phyloP scores from a whole-genome alignment of 1,140 invertebrate species.

The Diabrotica virgifera region DNA sequence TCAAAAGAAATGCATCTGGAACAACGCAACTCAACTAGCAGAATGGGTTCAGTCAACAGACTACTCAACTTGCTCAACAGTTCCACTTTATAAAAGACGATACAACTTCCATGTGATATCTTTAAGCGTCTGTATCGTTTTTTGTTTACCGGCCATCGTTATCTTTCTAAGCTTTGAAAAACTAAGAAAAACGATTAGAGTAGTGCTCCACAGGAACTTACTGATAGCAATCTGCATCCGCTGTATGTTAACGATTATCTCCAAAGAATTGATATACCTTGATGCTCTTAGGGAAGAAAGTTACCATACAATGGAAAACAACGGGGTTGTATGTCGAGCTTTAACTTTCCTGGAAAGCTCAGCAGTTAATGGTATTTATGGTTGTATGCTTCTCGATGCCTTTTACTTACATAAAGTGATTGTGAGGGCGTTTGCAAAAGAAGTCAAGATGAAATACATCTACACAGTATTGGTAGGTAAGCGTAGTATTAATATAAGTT shows the following conservation, averaged over 20 bases:
- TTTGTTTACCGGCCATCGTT: constrained; percentile 54
- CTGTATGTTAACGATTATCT: constrained; percentile 54
- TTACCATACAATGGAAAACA: constrained; percentile 49
- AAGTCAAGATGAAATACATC: constrained; percentile 48
- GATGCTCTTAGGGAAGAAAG: constrained; percentile 50
- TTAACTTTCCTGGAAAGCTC: constrained; percentile 53
- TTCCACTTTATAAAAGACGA: constrained; percentile 49
- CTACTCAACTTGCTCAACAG: constrained; percentile 54
- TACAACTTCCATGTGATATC: constrained; percentile 52
- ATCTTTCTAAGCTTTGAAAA: constrained; percentile 54
- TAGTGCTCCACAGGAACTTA: constrained; percentile 56
- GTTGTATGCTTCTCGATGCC: constrained; percentile 60
- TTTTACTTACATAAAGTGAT: constrained; percentile 58
- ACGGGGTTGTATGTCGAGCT: constrained; percentile 50
- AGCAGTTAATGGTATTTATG: constrained; percentile 54
- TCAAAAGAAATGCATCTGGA: constrained; percentile 50
- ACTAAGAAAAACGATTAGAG: constrained; percentile 48
- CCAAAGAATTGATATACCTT: constrained; percentile 52
- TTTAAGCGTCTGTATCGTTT: constrained; percentile 48
- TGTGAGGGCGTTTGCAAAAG: constrained; percentile 53
- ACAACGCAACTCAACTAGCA: constrained; percentile 37
- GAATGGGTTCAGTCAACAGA: constrained; percentile 54
- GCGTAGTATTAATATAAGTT: neutral
- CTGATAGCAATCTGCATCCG: constrained; percentile 51
- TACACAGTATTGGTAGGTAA: constrained; percentile 48